A percentile compares a stretch with the other conserved stretches of the same genome.
phyloP scores from a whole-genome alignment of 2,113 vertebrate genomes.

The Paradoxurus hermaphroditus region DNA sequence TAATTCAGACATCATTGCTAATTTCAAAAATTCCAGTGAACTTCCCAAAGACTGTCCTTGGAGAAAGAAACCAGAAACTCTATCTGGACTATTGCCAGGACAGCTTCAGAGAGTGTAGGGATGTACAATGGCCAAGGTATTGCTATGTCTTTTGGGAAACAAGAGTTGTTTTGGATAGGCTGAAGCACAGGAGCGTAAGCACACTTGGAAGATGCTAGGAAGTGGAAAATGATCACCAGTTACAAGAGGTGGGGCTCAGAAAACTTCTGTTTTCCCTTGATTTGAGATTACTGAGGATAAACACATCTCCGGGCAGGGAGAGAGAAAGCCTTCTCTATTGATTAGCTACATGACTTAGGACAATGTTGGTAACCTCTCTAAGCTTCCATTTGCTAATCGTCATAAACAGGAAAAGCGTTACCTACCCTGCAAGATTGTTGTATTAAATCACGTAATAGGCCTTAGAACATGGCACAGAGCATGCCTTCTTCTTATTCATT shows the following conservation, averaged over 20 bases:
- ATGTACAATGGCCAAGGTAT: background rate
- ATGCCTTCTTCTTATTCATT: background rate
- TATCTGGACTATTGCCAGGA: background rate
- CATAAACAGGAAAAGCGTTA: background rate
- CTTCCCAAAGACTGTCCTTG: background rate
- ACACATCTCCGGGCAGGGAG: background rate
- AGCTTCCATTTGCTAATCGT: background rate
- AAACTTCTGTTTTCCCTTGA: background rate
- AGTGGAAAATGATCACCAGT: background rate
- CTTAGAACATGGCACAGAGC: background rate
- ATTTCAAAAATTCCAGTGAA: constrained; percentile 31
- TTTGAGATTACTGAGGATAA: background rate
- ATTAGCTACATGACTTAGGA: background rate
- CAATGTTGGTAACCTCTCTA: background rate
- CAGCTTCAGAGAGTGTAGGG: background rate
- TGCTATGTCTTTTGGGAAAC: background rate
- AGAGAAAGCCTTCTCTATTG: background rate
- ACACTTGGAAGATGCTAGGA: background rate
- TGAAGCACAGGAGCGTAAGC: background rate
- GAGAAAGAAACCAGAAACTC: constrained; percentile 6
- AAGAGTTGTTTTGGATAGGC: background rate
- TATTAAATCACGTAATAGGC: background rate
- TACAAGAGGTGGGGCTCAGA: background rate
- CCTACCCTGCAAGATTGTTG: background rate
- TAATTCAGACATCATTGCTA: constrained; percentile 6